A percentile compares a stretch with the other conserved stretches of the same genome.
Evolutionary conservation across 2,888 invertebrate species (phyloP).

Genomic region (Cataglyphis livida): DNA sequence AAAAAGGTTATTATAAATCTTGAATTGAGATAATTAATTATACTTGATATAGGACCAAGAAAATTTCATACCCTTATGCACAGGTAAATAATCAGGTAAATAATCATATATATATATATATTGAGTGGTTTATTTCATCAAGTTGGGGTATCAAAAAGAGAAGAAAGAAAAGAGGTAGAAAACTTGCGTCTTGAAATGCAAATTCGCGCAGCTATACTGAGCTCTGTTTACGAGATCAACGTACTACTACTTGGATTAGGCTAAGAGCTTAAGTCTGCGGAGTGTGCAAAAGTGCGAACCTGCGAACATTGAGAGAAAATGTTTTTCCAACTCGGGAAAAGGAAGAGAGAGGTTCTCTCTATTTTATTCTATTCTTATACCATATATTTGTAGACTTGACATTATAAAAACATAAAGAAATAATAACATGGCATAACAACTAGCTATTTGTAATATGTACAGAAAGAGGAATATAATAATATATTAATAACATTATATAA

Average conservation of each 20-base stretch:
- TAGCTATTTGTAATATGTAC: not conserved
- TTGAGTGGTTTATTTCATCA: constrained; percentile 69
- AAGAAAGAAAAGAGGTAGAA: constrained; percentile 51
- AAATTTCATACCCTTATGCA: no score
- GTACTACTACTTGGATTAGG: constrained; percentile 57
- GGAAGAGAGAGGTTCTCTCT: not conserved
- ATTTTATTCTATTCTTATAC: constrained; percentile 4
- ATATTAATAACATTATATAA: constrained; percentile 11
- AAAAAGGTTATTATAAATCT: no score
- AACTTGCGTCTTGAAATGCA: constrained; percentile 69
- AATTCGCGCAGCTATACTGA: constrained; percentile 69
- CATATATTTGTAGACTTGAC: not conserved
- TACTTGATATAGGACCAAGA: no score
- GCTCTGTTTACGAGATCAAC: constrained; percentile 74
- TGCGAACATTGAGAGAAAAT: constrained; percentile 23
- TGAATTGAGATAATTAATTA: no score
- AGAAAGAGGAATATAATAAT: not conserved
- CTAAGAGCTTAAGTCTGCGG: constrained; percentile 55
- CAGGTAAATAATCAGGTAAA: no score
- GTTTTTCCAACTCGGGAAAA: not conserved
- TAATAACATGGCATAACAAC: not conserved
- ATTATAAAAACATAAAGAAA: constrained; percentile 9
- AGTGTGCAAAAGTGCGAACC: constrained; percentile 34
- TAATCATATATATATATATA: not conserved
- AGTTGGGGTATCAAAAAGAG: constrained; percentile 41